Evolutionary conservation across 2,797 vertebrate genomes (phyloP).

Genomic region (Sebastes hubbsi): DNA sequence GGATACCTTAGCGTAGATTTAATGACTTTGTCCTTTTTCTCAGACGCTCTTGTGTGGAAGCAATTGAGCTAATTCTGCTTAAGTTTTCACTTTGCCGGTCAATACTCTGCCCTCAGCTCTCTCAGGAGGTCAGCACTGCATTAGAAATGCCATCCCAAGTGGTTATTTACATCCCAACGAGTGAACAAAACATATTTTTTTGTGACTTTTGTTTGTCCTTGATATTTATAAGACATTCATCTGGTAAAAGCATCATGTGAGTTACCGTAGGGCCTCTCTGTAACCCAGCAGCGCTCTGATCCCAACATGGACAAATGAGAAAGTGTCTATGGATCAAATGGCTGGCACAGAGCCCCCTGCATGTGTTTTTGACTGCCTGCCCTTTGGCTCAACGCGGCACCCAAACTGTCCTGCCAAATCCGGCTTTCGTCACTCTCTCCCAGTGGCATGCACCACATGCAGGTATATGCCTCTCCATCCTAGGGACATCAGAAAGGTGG

Average conservation of each 20-base stretch:
- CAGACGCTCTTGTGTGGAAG: conserved; percentile 49
- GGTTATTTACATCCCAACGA: conserved; percentile 47
- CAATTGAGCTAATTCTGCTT: conserved; percentile 75
- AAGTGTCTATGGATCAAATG: conserved; percentile 46
- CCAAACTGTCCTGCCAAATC: conserved; percentile 68
- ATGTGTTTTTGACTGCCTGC: conserved; percentile 60
- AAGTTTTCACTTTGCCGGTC: conserved; percentile 67
- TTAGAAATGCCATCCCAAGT: conserved; percentile 45
- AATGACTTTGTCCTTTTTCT: conserved; percentile 55
- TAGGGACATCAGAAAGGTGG: conserved; percentile 36
- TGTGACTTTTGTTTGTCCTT: conserved; percentile 40
- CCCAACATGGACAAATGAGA: conserved; percentile 32
- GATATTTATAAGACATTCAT: conserved; percentile 22
- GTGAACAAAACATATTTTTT: conserved; percentile 7
- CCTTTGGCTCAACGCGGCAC: conserved; percentile 64
- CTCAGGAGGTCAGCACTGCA: conserved; percentile 36
- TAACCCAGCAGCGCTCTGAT: conserved; percentile 18
- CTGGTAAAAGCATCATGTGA: conserved; percentile 2
- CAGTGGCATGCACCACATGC: conserved; percentile 40
- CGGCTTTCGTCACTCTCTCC: conserved; percentile 64
- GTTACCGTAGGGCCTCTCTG: background rate
- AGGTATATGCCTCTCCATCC: conserved; percentile 53
- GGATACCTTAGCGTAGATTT: conserved; percentile 26
- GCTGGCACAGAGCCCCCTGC: conserved; percentile 36
- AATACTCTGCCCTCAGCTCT: conserved; percentile 57